These are phyloP conservation scores for Vireo altiloquus DNA, from an alignment of 2,113 vertebrate species.

Conservation along the genomic window DNA sequence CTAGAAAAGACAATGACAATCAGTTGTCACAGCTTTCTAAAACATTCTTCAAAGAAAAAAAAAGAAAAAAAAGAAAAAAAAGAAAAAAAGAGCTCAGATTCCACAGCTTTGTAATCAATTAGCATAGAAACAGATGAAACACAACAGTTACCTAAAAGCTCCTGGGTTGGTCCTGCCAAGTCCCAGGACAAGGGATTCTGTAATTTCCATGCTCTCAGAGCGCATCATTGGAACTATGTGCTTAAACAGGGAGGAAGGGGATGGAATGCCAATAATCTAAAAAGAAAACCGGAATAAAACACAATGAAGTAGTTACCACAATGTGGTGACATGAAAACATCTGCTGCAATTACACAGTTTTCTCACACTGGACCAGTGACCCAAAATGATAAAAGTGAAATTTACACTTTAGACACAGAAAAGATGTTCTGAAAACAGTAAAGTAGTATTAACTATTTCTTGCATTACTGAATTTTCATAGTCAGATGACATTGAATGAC, in stretches of 20 bases:
- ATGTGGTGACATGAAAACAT: background rate
- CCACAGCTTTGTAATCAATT: background rate
- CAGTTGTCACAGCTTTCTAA: background rate
- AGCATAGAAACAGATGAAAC: background rate
- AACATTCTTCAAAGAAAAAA: background rate
- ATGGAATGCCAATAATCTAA: conserved; percentile 94
- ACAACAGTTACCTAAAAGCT: conserved; percentile 87
- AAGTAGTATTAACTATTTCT: background rate
- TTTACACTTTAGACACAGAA: background rate
- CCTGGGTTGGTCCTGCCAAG: conserved; percentile 99
- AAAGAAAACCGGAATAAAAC: background rate
- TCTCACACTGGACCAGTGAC: background rate
- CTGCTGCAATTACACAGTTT: background rate
- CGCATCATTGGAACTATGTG: conserved; percentile 99
- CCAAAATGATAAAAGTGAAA: background rate
- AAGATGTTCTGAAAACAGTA: background rate
- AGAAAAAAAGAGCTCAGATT: background rate
- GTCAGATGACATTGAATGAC: background rate
- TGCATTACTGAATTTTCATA: background rate
- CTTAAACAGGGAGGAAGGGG: conserved; percentile 96
- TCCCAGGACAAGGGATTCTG: conserved; percentile 97
- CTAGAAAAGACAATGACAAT: background rate
- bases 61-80: background rate
- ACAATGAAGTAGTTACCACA: background rate
- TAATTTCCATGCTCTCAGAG: conserved; percentile 99